A percentile compares a stretch with the other conserved stretches of the same genome.
These are phyloP conservation scores for Cosmorhoe ocellata DNA, from an alignment of 2,888 invertebrate species.

Conservation along the genomic window DNA sequence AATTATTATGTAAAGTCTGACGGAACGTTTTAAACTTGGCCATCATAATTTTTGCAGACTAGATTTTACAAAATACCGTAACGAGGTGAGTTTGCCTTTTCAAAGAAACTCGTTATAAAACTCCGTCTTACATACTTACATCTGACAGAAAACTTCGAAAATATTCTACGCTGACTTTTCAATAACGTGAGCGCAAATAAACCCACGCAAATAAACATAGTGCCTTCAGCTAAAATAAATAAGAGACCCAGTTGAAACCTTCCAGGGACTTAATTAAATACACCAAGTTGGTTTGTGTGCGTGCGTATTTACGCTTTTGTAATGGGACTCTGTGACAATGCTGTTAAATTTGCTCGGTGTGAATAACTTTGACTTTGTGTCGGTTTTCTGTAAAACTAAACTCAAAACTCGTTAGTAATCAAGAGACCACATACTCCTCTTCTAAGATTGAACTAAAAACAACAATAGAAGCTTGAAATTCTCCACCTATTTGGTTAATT, in stretches of 20 bases:
- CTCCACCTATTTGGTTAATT: no score
- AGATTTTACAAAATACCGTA: no score
- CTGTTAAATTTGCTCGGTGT: constrained; percentile 9
- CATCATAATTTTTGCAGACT: no score
- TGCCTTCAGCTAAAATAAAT: constrained; percentile 51
- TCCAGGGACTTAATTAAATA: constrained; percentile 50
- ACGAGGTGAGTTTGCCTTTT: background rate
- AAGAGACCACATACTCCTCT: background rate
- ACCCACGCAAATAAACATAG: constrained; percentile 46
- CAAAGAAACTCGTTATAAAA: constrained; percentile 7
- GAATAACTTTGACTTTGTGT: constrained; percentile 13
- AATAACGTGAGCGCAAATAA: constrained; percentile 49
- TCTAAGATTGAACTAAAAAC: background rate
- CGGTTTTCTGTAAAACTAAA: constrained; percentile 4
- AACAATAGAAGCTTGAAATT: background rate
- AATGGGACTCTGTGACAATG: constrained; percentile 17
- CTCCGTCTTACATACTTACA: background rate
- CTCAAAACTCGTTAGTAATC: background rate
- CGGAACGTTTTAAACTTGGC: no score
- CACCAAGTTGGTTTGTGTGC: constrained; percentile 38
- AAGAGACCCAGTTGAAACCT: constrained; percentile 41
- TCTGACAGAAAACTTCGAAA: constrained; percentile 37
- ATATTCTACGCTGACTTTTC: constrained; percentile 36
- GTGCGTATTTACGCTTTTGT: constrained; percentile 21
- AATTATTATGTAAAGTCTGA: no score